Base-by-base conservation (phyloP, 2,888 invertebrate genomes). In the Patella ulyssiponensis region DNA sequence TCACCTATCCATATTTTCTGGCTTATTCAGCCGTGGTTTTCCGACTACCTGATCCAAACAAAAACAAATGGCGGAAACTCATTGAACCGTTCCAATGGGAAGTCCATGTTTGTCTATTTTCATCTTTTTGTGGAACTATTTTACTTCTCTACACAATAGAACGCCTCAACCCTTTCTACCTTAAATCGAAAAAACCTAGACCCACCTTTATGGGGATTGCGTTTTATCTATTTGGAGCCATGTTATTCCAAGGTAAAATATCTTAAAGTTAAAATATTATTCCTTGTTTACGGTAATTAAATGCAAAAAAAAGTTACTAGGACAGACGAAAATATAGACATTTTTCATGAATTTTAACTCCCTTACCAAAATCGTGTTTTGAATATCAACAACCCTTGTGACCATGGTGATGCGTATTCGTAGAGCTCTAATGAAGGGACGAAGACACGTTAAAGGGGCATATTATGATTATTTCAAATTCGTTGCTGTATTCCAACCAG, bases 201-300 rank as follows among this genome's bases (percentile, higher is more conserved):
- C 64, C 64, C 0, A 64, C 64, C 1, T 20, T 80, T 44, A 77
- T 81, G 11, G 83, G 85, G 23, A 78, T 85, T 86, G 93, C 95
- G 58, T 96, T 96, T 96, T 97, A 97, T 88, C 94, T 96, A 89
- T 97, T 96, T 88, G 97, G 97, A 0, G 97, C 97, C 1, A 92
- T 98, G 75, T 93, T 98, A 64, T 97, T 97, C 87, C 97, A 97
- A 95, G 97, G 97, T 96, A 88, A 77, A 27, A 33, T 33, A 5
- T 33, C 33, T 33, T 33, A 5, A 33, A 27, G 27, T 27, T 27
- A 27, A 27, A 27, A 33, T 7, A 33, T 33, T 56, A 17, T 56
- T 56, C n/a, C n/a, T 56, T 56, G 4, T 7, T 3, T 7, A 11
- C 12, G 9, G 56, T n/a, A 14, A 56, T 56, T 14, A 17, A 14